Evolutionary conservation across 1,140 invertebrate genomes (phyloP), one percentile per base, ranked within the genome.

Genomic region (Philopotamus ludificatus): DNA sequence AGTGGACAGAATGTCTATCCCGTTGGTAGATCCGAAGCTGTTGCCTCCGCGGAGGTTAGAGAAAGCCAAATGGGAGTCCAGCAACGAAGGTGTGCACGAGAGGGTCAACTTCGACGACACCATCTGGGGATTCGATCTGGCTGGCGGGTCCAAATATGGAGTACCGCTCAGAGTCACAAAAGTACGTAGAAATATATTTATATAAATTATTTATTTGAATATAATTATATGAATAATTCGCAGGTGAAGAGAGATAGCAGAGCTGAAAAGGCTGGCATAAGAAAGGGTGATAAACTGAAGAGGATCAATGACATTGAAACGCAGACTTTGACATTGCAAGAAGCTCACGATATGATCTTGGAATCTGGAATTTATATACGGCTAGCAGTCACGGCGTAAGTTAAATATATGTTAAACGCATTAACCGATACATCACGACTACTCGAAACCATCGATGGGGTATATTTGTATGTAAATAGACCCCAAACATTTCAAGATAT

Each of bases 251-350:
- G 86, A 62, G 86, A 87, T 70, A 91, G 92, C 75, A 79, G 95
- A 63, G 92, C 93, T 16, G 89, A 93, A 73, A 87, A 90, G 73
- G 89, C 88, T 73, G 93, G 93, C 49, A 80, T 97, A 64, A 85
- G 88, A 74, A 83, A 88, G 66, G 93, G 93, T 54, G 94, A 96
- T 77, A 84, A 88, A 62, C 84, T 96, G 71, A 82, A 91, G 45
- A 86, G 87, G 77, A 88, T 97, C 53, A 92, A 92, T 73, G 88
- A 88, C 72, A 80, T 85, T 55, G 80, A 87, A 68, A 86, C 89
- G 21, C 81, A 84, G 49, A 78, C 80, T 62, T 77, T 94, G 70
- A 87, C 88, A n/a, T 90, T 95, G 72, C 86, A 87, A 70, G 87
- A 94, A 76, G 92, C 92, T 15, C 91, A 95, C 73, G 87, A 94